Evolutionary conservation across 2,113 vertebrate species (phyloP).

Genomic region (Cephalophus harveyi): DNA sequence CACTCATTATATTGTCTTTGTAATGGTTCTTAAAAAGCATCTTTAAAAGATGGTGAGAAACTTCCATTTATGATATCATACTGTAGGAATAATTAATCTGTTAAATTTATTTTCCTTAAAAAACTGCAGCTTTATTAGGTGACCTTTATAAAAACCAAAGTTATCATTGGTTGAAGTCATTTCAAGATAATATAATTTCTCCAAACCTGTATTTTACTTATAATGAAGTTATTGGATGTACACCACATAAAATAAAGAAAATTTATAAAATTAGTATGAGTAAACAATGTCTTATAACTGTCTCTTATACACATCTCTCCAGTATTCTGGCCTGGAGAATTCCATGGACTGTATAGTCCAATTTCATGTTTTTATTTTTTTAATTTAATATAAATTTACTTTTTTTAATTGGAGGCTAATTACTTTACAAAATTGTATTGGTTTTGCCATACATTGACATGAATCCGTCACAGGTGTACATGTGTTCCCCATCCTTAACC

Average conservation of each 20-base stretch:
- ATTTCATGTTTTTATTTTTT: too few relatives aligned
- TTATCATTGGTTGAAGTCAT: neutral
- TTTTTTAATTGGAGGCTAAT: too few relatives aligned
- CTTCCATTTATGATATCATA: neutral
- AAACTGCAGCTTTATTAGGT: neutral
- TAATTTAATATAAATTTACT: too few relatives aligned
- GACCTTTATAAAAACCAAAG: neutral
- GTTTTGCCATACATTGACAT: too few relatives aligned
- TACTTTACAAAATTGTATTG: too few relatives aligned
- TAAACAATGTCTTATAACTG: neutral
- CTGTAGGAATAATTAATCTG: neutral
- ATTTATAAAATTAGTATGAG: conserved; percentile 1
- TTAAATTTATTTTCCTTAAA: conserved; percentile 23
- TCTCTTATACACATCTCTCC: too few relatives aligned
- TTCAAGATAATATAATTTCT: neutral
- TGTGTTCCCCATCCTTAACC: too few relatives aligned
- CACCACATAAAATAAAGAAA: neutral
- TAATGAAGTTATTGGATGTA: neutral
- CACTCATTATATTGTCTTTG: neutral
- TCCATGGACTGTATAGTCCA: too few relatives aligned
- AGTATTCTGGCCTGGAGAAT: too few relatives aligned
- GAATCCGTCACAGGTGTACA: too few relatives aligned
- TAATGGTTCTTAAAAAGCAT: neutral
- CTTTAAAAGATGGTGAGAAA: neutral
- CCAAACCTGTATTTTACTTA: neutral